Base-by-base conservation (phyloP, 2,888 invertebrate species). In the Nomada hirtipes region DNA sequence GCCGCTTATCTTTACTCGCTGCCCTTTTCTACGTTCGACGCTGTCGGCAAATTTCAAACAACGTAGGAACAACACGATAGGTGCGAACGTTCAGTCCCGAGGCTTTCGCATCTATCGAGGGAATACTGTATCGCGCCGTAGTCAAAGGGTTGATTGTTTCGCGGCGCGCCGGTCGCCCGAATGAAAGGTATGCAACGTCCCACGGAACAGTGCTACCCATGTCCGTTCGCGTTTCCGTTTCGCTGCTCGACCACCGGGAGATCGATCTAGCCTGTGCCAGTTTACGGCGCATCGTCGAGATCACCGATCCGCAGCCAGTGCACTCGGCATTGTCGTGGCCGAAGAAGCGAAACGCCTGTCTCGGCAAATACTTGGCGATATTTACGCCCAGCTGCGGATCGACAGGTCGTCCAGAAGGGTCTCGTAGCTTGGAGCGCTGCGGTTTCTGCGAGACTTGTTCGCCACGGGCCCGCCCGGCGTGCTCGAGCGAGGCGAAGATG, bases 311-410 rank as follows among this genome's bases (percentile, higher is more conserved):
- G 29, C 65, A 20, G 15, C n/a, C 60, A 1, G 36, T 10, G 47
- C 47, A 0, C 13, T 47, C 26, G 36, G 10, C 47, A 59, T 64
- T 64, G 70, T 76, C 50, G 42, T 42, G 26, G 23, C 0, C 9
- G 15, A 23, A 47, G 50, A 29, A 70, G 36, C 29, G 53, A 53
- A 44, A 50, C 20, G 60, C 7, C 23, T 63, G 53, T 71, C 57
- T 10, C 29, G 4, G 55, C 42, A 23, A 20, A 53, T 50, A 53
- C 64, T 42, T 64, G 18, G 44, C 52, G 59, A 75, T 75, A 74
- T 82, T 85, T 77, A 74, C 68, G 74, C 64, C 47, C 53, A 72
- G 70, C 20, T 69, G 72, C 60, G 65, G 72, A 70, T 78, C 73
- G 64, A 29, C 52, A 65, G 55, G 29, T 52, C 60, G 53, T 70